These are phyloP conservation scores for Charadrius vociferus DNA, from an alignment of 2,113 vertebrate species.

Conservation along the genomic window DNA sequence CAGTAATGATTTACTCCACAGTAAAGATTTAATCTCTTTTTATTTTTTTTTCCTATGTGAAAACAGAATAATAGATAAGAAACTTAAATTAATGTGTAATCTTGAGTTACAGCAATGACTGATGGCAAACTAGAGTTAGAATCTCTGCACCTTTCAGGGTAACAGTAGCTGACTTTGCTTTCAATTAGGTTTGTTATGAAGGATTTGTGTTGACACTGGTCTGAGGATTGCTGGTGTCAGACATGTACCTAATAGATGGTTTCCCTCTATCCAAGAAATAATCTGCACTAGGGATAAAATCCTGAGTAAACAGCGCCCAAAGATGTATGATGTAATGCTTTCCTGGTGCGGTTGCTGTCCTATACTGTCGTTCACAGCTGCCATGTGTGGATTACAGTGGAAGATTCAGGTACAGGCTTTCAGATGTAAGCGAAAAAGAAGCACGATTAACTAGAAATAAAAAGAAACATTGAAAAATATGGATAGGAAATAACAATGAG, in stretches of 20 bases:
- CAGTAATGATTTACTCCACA: neutral
- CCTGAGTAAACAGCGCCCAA: neutral
- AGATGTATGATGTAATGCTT: neutral
- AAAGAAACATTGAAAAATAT: neutral
- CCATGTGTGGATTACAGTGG: neutral
- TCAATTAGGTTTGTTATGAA: neutral
- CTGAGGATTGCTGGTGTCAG: neutral
- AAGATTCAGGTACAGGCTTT: neutral
- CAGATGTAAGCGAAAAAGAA: neutral
- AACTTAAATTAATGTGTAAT: neutral
- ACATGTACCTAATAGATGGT: neutral
- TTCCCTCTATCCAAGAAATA: neutral
- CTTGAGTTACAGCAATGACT: neutral
- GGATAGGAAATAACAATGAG: neutral
- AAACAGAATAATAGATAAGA: neutral
- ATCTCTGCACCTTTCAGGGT: neutral
- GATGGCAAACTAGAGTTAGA: neutral
- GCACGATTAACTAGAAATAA: neutral
- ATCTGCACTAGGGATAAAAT: neutral
- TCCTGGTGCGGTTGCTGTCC: neutral
- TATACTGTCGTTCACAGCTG: neutral
- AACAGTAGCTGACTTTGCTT: neutral
- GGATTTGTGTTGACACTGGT: neutral
- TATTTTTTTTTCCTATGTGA: neutral
- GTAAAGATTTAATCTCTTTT: neutral